Conservation (phyloP, 2,888 invertebrate genomes). For the Amiota minor region DNA sequence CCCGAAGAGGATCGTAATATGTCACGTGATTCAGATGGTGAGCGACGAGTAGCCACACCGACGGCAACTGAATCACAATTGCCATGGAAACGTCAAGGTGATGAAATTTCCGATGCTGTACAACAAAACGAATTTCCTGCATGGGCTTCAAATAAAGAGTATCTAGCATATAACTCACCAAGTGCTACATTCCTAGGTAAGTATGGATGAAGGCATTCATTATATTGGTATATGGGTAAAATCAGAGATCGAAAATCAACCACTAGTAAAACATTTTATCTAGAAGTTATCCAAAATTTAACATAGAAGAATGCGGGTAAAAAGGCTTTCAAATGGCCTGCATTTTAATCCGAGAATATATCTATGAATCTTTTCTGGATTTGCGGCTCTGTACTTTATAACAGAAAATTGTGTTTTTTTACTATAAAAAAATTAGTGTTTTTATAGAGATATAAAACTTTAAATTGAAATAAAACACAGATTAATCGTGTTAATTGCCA, state of each 20-base stretch:
- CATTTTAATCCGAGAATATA: too few species aligned
- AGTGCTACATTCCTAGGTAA: conserved; percentile 92
- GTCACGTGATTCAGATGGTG: conserved; percentile 75
- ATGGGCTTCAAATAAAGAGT: conserved; percentile 96
- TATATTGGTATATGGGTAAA: too few species aligned
- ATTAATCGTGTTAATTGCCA: too few species aligned
- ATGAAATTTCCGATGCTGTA: conserved; percentile 79
- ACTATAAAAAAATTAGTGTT: too few species aligned
- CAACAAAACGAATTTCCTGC: conserved; percentile 93
- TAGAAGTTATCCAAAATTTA: conserved; percentile 6
- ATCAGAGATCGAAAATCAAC: too few species aligned
- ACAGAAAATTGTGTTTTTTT: too few species aligned
- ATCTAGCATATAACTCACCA: conserved; percentile 91
- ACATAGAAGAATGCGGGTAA: too few species aligned
- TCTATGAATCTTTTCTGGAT: too few species aligned
- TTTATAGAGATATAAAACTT: too few species aligned
- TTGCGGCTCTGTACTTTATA: too few species aligned
- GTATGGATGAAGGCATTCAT: not conserved
- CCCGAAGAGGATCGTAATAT: conserved; percentile 70
- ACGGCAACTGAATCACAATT: conserved; percentile 92
- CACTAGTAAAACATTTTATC: conserved; percentile 19
- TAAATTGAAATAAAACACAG: too few species aligned
- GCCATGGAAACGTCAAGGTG: conserved; percentile 92
- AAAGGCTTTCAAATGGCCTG: too few species aligned
- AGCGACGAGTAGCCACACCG: conserved; percentile 86